phyloP scores from a whole-genome alignment of 2,888 invertebrate genomes.

The Xestia sexstrigata region DNA sequence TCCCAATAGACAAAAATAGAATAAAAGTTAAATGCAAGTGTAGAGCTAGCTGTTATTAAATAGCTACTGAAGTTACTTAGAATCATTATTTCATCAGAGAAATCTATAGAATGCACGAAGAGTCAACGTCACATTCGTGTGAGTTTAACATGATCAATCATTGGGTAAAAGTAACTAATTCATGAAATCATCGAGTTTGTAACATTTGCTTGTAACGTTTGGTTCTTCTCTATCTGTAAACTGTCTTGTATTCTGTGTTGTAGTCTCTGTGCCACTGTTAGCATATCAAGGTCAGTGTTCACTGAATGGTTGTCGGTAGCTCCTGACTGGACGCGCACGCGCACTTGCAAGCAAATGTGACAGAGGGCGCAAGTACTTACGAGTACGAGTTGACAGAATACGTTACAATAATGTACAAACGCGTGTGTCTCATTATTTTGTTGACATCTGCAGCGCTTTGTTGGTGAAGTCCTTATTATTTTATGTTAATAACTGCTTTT shows the following conservation, averaged over 20 bases:
- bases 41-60: conserved; percentile 17
- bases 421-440: conserved; percentile 49
- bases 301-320: conserved; percentile 7
- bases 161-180: conserved; percentile 35
- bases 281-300: background rate
- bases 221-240: background rate
- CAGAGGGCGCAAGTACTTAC: background rate
- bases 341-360: conserved; percentile 39
- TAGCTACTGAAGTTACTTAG: background rate
- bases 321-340: conserved; percentile 6
- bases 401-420: conserved; percentile 38
- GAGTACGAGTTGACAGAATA: conserved; percentile 28
- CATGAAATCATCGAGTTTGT: conserved; percentile 39
- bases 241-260: background rate
- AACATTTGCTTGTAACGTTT: conserved; percentile 47
- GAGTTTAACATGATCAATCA: conserved; percentile 33
- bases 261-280: background rate
- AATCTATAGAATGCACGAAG: conserved; percentile 12
- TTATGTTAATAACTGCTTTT: conserved; percentile 60
- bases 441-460: conserved; percentile 61
- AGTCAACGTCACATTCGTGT: conserved; percentile 11
- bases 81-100: conserved; percentile 18
- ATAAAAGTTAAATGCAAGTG: conserved; percentile 1
- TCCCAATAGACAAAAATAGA: background rate
- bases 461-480: conserved; percentile 52